Base-by-base conservation (phyloP, 2,797 vertebrate species). In the Artibeus lituratus region DNA sequence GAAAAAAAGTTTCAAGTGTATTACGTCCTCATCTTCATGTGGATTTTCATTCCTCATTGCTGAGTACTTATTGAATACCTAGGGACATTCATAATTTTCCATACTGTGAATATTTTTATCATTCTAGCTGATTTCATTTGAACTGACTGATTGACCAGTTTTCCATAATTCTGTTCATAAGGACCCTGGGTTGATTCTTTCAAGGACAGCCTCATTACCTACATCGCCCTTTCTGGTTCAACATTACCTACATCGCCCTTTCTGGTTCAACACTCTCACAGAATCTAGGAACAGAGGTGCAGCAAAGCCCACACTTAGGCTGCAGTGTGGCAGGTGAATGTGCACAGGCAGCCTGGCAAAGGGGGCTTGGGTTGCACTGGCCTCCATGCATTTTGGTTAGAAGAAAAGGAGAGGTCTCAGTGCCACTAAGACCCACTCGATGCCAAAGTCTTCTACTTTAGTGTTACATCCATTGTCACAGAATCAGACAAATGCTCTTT, bases 121-220 rank as follows among this genome's bases (percentile, higher is more conserved):
- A 22, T 37, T 59, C 62, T 87, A 32, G 15, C 57, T 39, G 35
- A 24, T 76, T 88, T 85, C 51, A 85, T 94, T 76, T 96, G 32
- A 80, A 83, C 0, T n/a, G 9, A 16, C n/a, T 39, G 7, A 15
- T 47, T 65, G 82, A 6, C 8, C 32, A 32, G 3, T 37, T 77
- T 2, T 39, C 42, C 26, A 42, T 78, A 86, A 32, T 90, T 88
- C 62, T 85, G 15, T 72, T 89, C 59, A 18, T 57, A 73, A 59
- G 81, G 47, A 3, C 7, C 55, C 22, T 18, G 5, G 3, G 1
- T 55, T 21, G 47, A 6, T 53, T 85, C 8, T 90, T 95, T 67
- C 53, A 90, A 67, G 14, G 44, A 37, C 32, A 84, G 3, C 35
- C 10, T 72, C 2, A 76, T 57, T 65, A 49, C 5, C 32, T 22